Conservation (phyloP, 1,140 invertebrate genomes). For the Drosophila murphyi region DNA sequence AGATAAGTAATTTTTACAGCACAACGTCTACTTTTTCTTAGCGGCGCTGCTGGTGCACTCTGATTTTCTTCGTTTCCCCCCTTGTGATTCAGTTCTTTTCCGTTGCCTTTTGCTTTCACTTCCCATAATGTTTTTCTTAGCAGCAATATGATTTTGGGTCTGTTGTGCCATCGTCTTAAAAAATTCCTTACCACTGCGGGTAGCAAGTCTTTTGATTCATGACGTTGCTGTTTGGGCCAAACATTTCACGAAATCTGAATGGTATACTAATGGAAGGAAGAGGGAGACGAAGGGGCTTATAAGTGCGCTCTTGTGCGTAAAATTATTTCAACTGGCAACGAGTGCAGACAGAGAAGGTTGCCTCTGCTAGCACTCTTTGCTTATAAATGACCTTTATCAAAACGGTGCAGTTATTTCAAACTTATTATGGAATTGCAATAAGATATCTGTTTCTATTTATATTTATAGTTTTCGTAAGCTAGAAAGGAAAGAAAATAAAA, state of each 20-base stretch:
- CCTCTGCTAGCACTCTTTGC: conserved; percentile 29
- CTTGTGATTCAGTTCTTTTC: background rate
- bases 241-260: conserved; percentile 68
- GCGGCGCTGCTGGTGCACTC: conserved; percentile 32
- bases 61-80: conserved; percentile 4
- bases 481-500: conserved; percentile 3
- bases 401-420: conserved; percentile 66
- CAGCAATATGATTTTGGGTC: conserved; percentile 55
- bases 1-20: conserved; percentile 77
- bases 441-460: conserved; percentile 15
- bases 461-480: conserved; percentile 9
- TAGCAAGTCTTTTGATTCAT: conserved; percentile 64
- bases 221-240: conserved; percentile 65
- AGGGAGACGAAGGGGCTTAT: background rate
- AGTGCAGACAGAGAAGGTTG: conserved; percentile 29
- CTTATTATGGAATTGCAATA: conserved; percentile 70
- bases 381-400: conserved; percentile 61
- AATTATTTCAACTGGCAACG: conserved; percentile 56
- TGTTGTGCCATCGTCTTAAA: conserved; percentile 36
- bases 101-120: conserved; percentile 47
- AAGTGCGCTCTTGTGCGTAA: conserved; percentile 56
- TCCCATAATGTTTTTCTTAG: conserved; percentile 49
- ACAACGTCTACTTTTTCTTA: conserved; percentile 49
- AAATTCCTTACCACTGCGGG: conserved; percentile 24
- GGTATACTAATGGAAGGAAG: background rate